phyloP scores from a whole-genome alignment of 2,113 vertebrate genomes.

The Muscicapa adusta region DNA sequence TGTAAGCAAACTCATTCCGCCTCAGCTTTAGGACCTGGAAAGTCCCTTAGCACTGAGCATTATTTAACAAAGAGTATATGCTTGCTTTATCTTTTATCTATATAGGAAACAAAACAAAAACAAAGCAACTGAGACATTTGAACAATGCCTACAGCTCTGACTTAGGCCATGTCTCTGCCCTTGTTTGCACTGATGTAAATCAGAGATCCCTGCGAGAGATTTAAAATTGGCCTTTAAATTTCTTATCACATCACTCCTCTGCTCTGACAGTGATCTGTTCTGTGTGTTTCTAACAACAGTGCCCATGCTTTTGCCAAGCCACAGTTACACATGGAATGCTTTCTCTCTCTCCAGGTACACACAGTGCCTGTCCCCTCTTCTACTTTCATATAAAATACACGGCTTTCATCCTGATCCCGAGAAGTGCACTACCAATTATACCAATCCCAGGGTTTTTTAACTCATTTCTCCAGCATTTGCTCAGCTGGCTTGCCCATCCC shows the following conservation, averaged over 20 bases:
- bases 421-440: not conserved
- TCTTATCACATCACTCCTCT: constrained; percentile 53
- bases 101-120: constrained; percentile 62
- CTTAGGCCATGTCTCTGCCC: constrained; percentile 47
- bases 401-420: constrained; percentile 1
- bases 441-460: constrained; percentile 24
- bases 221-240: constrained; percentile 36
- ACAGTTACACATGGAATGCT: constrained; percentile 39
- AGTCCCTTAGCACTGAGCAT: constrained; percentile 45
- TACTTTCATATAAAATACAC: not conserved
- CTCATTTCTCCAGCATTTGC: constrained; percentile 35
- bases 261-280: constrained; percentile 18
- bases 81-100: constrained; percentile 60
- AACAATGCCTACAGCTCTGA: constrained; percentile 51
- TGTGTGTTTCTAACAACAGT: constrained; percentile 34
- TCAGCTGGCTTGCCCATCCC: constrained; percentile 35
- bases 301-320: constrained; percentile 41
- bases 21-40: constrained; percentile 43
- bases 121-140: constrained; percentile 18
- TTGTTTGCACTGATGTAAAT: constrained; percentile 65
- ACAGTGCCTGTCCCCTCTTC: not conserved
- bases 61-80: constrained; percentile 49
- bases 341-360: constrained; percentile 3
- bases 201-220: constrained; percentile 51
- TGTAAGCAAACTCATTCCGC: constrained; percentile 19